Conservation (phyloP, 37 sponge, comb jelly and placozoan species). For the Agelas oroides region DNA sequence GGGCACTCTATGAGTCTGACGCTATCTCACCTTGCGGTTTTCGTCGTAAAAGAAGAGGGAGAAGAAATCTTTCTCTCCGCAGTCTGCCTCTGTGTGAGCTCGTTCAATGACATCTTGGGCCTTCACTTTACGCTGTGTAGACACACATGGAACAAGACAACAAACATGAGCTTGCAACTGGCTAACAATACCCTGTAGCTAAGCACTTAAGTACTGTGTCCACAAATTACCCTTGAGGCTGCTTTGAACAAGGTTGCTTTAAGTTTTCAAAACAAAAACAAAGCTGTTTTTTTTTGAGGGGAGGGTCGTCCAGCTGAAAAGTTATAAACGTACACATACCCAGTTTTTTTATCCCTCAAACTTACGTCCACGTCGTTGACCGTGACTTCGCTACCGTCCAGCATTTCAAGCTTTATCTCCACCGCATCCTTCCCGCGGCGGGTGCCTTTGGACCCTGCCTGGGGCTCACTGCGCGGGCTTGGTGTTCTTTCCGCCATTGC, state of each 20-base stretch:
- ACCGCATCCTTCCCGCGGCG: neutral
- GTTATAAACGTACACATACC: neutral
- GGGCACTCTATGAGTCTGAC: too few relatives aligned
- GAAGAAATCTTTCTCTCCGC: slow-evolving; percentile 74
- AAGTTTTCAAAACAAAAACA: too few relatives aligned
- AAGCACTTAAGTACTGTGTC: too few relatives aligned
- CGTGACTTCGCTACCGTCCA: slow-evolving; percentile 17
- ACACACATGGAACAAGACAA: neutral
- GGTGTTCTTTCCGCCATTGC: neutral
- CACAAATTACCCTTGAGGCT: too few relatives aligned
- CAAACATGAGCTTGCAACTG: neutral
- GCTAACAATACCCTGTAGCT: too few relatives aligned
- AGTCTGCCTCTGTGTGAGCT: slow-evolving; percentile 44
- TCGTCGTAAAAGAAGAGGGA: slow-evolving; percentile 62
- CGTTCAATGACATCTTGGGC: slow-evolving; percentile 19
- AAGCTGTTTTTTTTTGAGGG: too few relatives aligned
- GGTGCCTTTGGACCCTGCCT: neutral
- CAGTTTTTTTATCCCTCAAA: neutral
- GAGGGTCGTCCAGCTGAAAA: too few relatives aligned
- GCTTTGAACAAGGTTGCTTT: too few relatives aligned
- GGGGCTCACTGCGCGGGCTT: neutral
- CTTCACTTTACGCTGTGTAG: slow-evolving; percentile 47
- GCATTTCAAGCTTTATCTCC: slow-evolving; percentile 5
- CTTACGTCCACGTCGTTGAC: neutral
- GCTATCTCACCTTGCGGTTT: slow-evolving; percentile 44